These are phyloP conservation scores for Troides aeacus DNA, from an alignment of 2,888 invertebrate genomes.

Conservation along the genomic window DNA sequence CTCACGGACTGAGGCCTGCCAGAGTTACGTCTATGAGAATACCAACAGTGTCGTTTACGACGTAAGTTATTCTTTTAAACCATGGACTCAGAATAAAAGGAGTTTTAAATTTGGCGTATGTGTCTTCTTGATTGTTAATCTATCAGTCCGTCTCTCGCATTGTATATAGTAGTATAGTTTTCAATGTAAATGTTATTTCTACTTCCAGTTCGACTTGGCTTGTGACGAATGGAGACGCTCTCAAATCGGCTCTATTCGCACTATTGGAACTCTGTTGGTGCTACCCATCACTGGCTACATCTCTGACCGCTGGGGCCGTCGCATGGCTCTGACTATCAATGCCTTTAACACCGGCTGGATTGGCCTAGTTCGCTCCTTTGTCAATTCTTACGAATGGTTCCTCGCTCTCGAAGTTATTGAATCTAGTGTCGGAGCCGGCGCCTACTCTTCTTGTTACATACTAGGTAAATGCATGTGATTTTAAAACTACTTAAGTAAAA, in stretches of 20 bases:
- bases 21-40: conserved; percentile 59
- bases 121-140: too few relatives aligned
- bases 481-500: background rate
- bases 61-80: conserved; percentile 47
- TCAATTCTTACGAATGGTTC: conserved; percentile 85
- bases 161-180: too few relatives aligned
- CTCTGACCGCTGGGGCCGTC: conserved; percentile 87
- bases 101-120: too few relatives aligned
- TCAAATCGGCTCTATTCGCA: conserved; percentile 86
- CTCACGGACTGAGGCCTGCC: conserved; percentile 44
- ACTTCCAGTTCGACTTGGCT: conserved; percentile 79
- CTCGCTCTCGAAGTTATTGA: conserved; percentile 85
- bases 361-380: conserved; percentile 84
- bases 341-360: conserved; percentile 82
- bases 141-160: too few relatives aligned
- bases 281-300: conserved; percentile 85
- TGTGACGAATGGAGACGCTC: conserved; percentile 87
- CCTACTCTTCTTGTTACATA: conserved; percentile 86
- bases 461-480: conserved; percentile 71
- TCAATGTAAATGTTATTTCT: background rate
- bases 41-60: conserved; percentile 65
- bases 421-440: conserved; percentile 84
- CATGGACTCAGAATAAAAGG: too few relatives aligned
- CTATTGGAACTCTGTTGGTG: conserved; percentile 85
- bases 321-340: conserved; percentile 80